Evolutionary conservation across 64 coral and sea anemone genomes (phyloP).

Genomic region (Actinia tenebrosa): DNA sequence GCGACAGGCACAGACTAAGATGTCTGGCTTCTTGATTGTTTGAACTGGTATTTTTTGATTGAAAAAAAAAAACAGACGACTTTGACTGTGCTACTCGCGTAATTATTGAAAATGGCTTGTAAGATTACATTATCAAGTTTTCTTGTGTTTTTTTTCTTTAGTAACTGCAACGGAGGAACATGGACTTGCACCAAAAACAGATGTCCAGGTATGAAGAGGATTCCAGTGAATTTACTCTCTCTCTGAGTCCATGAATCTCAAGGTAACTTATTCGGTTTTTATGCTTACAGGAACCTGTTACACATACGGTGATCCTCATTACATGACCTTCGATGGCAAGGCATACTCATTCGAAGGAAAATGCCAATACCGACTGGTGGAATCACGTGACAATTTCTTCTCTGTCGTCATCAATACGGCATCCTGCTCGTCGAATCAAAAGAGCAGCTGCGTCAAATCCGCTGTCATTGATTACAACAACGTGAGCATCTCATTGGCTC

Average conservation of each 20-base stretch:
- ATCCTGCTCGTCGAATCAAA: slow-evolving; percentile 30
- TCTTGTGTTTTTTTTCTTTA: background rate
- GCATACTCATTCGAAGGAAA: slow-evolving; percentile 58
- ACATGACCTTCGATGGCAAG: slow-evolving; percentile 53
- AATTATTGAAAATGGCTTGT: background rate
- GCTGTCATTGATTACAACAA: slow-evolving; percentile 49
- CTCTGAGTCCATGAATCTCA: background rate
- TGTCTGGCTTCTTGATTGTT: too few species aligned
- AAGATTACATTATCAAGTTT: background rate
- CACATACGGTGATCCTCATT: slow-evolving; percentile 65
- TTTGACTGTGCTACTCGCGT: too few species aligned
- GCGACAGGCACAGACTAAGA: too few species aligned
- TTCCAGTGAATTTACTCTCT: background rate
- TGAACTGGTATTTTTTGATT: too few species aligned
- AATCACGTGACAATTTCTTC: slow-evolving; percentile 36
- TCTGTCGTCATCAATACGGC: slow-evolving; percentile 55
- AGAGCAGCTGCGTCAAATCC: slow-evolving; percentile 61
- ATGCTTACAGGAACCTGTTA: slow-evolving; percentile 47
- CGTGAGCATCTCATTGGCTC: slow-evolving; percentile 37
- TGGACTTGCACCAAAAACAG: slow-evolving; percentile 61
- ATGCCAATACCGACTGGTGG: slow-evolving; percentile 50
- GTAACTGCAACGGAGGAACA: slow-evolving; percentile 37
- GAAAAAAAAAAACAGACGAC: too few species aligned
- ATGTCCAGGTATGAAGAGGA: slow-evolving; percentile 38
- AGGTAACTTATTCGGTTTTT: background rate